phyloP scores from a whole-genome alignment of 1,140 invertebrate genomes.

The Bombus difficillimus region DNA sequence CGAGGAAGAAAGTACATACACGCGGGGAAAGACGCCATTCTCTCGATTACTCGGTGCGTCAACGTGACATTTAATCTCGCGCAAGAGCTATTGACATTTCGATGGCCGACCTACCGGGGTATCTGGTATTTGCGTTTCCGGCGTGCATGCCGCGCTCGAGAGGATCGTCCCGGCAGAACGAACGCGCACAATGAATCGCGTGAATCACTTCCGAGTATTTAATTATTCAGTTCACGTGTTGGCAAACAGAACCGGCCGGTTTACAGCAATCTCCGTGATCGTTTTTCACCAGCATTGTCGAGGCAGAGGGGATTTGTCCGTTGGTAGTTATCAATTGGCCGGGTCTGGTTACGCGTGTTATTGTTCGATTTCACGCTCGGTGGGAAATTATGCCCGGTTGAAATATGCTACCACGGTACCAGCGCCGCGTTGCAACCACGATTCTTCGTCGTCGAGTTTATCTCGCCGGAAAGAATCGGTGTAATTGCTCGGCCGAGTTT shows the following conservation, averaged over 20 bases:
- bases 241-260: constrained; percentile 33
- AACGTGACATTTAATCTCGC: constrained; percentile 68
- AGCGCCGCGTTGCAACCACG: background rate
- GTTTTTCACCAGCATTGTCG: constrained; percentile 32
- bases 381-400: constrained; percentile 6
- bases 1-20: background rate
- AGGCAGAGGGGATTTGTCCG: constrained; percentile 5
- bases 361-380: constrained; percentile 37
- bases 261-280: constrained; percentile 47
- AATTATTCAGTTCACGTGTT: constrained; percentile 60
- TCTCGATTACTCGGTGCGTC: constrained; percentile 67
- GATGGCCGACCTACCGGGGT: constrained; percentile 55
- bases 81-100: constrained; percentile 70
- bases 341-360: constrained; percentile 9
- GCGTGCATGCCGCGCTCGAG: constrained; percentile 45
- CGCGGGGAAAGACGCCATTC: constrained; percentile 60
- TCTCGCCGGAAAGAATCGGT: background rate
- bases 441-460: background rate
- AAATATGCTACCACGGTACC: background rate
- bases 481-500: background rate
- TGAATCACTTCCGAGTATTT: constrained; percentile 68
- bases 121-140: constrained; percentile 69
- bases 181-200: constrained; percentile 56
- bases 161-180: constrained; percentile 56
- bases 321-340: constrained; percentile 36